Conservation (phyloP, 2,888 invertebrate genomes). For the Idaea aversata region DNA sequence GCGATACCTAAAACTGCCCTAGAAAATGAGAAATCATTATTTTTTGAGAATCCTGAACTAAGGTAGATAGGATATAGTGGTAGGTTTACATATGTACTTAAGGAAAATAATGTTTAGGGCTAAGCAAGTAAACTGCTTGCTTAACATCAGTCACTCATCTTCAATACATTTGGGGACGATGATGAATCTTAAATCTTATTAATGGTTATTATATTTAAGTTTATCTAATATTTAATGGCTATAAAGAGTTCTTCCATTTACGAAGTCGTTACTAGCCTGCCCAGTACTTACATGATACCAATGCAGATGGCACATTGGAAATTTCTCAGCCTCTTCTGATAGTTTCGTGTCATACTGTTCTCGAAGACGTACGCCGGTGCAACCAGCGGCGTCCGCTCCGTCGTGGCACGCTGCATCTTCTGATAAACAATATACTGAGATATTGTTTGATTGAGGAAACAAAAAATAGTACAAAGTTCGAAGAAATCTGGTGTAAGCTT, state of each 20-base stretch:
- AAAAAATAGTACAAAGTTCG: no score
- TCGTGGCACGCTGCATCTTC: constrained; percentile 60
- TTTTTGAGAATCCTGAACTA: constrained; percentile 4
- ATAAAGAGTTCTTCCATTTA: neutral
- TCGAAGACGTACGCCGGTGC: constrained; percentile 78
- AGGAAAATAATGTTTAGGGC: neutral
- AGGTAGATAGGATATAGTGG: neutral
- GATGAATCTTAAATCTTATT: neutral
- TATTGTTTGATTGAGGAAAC: no score
- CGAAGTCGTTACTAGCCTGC: neutral
- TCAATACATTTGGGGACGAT: neutral
- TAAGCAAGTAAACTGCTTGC: neutral
- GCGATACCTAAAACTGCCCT: constrained; percentile 76
- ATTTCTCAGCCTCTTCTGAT: constrained; percentile 71
- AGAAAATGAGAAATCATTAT: constrained; percentile 20
- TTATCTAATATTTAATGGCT: neutral
- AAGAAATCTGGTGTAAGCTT: no score
- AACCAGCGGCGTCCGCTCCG: constrained; percentile 77
- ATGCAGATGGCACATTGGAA: constrained; percentile 87
- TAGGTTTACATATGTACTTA: neutral
- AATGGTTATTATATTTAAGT: neutral
- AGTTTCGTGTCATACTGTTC: constrained; percentile 66
- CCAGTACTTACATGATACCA: constrained; percentile 85
- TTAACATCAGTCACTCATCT: neutral
- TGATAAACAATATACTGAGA: constrained; percentile 1